phyloP scores from a whole-genome alignment of 2,113 vertebrate genomes.

The Lamprologus speciosus region DNA sequence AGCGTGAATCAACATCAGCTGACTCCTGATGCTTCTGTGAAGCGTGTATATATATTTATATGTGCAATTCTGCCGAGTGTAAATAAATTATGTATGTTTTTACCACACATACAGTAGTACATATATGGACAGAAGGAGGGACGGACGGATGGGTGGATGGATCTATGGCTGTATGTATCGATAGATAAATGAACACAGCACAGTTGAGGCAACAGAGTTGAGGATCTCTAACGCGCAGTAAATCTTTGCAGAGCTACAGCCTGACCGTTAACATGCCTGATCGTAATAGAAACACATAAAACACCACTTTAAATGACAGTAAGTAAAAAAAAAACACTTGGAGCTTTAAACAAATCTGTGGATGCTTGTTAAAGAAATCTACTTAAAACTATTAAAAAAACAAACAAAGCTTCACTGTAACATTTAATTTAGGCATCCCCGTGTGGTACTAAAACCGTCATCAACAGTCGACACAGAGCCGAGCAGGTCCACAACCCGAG shows the following conservation, averaged over 20 bases:
- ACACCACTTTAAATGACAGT: not conserved
- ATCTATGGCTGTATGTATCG: not conserved
- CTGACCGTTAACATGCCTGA: not conserved
- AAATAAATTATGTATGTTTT: not conserved
- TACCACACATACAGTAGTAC: not conserved
- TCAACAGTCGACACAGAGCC: not conserved
- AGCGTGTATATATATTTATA: not conserved
- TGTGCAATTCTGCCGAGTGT: not conserved
- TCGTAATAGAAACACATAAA: not conserved
- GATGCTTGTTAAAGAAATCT: not conserved
- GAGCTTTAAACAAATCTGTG: not conserved
- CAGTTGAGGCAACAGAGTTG: not conserved
- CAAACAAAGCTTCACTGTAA: accelerated
- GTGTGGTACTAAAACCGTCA: not conserved
- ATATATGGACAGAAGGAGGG: not conserved
- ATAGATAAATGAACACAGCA: not conserved
- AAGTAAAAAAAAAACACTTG: not conserved
- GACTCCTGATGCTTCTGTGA: not conserved
- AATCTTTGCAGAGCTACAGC: not conserved
- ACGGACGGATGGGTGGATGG: not conserved
- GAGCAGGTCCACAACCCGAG: not conserved
- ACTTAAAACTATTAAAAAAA: not conserved
- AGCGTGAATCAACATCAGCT: not conserved
- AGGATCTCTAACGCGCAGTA: not conserved
- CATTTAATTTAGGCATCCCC: conserved; percentile 21